Evolutionary conservation across 2,888 invertebrate species (phyloP).

Genomic region (Meliscaeva auricollis): DNA sequence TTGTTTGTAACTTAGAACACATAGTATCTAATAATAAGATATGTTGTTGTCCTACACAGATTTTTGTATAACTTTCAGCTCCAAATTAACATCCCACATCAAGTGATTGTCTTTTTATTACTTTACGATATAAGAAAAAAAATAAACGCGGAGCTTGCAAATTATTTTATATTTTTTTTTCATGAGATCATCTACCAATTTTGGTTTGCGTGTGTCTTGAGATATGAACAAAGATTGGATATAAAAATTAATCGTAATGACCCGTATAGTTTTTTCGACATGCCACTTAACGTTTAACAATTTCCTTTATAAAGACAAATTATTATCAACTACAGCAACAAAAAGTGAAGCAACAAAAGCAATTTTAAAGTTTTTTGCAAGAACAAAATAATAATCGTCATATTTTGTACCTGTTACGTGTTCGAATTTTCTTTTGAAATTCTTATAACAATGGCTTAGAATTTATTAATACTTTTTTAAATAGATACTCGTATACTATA

Average conservation of each 20-base stretch:
- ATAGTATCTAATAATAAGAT: not conserved
- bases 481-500: too few relatives aligned
- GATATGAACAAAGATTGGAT: conserved; percentile 14
- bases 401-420: not conserved
- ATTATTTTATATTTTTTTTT: conserved; percentile 26
- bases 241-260: conserved; percentile 27
- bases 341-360: conserved; percentile 5
- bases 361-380: not conserved
- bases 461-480: not conserved
- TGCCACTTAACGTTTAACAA: conserved; percentile 26
- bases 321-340: not conserved
- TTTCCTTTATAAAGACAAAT: conserved; percentile 33
- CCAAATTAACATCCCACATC: conserved; percentile 38
- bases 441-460: not conserved
- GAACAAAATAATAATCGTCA: not conserved
- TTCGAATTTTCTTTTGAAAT: not conserved
- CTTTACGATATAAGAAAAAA: conserved; percentile 13
- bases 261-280: conserved; percentile 27
- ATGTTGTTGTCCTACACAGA: conserved; percentile 4
- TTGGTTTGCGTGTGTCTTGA: conserved; percentile 57
- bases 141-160: conserved; percentile 48
- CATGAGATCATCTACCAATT: conserved; percentile 65
- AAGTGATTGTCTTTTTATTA: conserved; percentile 8
- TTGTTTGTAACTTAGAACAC: not conserved
- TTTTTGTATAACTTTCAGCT: conserved; percentile 25